phyloP scores from a whole-genome alignment of 2,888 invertebrate genomes.

The Tetanocera ferruginea region DNA sequence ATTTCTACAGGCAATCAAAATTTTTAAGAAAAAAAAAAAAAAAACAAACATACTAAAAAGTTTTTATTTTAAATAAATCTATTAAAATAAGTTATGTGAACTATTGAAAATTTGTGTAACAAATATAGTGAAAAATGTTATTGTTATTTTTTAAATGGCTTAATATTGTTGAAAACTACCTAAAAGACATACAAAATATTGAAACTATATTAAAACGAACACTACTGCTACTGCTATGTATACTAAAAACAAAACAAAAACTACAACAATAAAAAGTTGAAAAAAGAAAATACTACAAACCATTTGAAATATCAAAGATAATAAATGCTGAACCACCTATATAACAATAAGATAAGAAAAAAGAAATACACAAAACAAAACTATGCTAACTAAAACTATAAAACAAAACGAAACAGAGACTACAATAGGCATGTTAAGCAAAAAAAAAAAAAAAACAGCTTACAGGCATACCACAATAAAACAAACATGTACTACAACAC shows the following conservation, averaged over 20 bases:
- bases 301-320: conserved; percentile 12
- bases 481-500: not conserved
- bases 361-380: not conserved
- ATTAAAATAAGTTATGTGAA: not conserved
- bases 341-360: not conserved
- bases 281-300: conserved; percentile 13
- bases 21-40: conserved; percentile 1
- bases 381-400: not conserved
- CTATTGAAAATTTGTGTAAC: not conserved
- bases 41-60: not conserved
- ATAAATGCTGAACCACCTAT: not conserved
- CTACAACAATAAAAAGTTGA: conserved; percentile 2
- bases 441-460: not conserved
- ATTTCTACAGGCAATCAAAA: conserved; percentile 24
- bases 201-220: not conserved
- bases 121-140: not conserved
- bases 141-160: not conserved
- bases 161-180: not conserved
- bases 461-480: conserved; percentile 19
- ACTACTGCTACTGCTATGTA: not conserved
- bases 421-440: not conserved
- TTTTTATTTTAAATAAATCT: not conserved
- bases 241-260: conserved; percentile 10
- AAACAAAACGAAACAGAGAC: not conserved
- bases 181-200: not conserved